Conservation (phyloP, 2,113 vertebrate genomes). For the Cavia aperea region DNA sequence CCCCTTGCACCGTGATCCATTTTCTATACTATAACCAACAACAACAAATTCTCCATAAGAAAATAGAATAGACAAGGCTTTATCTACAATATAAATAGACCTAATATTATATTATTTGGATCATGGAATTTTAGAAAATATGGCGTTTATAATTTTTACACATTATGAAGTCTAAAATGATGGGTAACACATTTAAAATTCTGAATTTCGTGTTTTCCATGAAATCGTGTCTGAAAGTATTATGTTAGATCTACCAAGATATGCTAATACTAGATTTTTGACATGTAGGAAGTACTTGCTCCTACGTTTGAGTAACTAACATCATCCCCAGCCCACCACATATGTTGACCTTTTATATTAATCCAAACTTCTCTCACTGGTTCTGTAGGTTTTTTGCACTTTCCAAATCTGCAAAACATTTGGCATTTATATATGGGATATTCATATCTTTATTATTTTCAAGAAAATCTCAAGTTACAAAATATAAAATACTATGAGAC, state of each 20-base stretch:
- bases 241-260: not conserved
- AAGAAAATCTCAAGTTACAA: not conserved
- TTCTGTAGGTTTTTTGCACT: not conserved
- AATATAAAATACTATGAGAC: not conserved
- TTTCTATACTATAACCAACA: not conserved
- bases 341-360: not conserved
- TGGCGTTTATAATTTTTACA: not conserved
- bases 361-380: not conserved
- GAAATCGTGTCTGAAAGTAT: not conserved
- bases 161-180: not conserved
- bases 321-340: accelerated
- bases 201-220: not conserved
- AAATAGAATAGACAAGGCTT: not conserved
- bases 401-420: not conserved
- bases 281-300: not conserved
- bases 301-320: accelerated
- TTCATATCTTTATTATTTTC: not conserved
- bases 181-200: not conserved
- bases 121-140: not conserved
- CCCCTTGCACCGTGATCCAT: not conserved
- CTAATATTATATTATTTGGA: not conserved
- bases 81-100: not conserved
- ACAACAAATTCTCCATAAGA: not conserved
- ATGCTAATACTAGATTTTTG: not conserved
- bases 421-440: not conserved